These are phyloP conservation scores for Galeopterus variegatus DNA, from an alignment of 2,113 vertebrate species.

Conservation along the genomic window DNA sequence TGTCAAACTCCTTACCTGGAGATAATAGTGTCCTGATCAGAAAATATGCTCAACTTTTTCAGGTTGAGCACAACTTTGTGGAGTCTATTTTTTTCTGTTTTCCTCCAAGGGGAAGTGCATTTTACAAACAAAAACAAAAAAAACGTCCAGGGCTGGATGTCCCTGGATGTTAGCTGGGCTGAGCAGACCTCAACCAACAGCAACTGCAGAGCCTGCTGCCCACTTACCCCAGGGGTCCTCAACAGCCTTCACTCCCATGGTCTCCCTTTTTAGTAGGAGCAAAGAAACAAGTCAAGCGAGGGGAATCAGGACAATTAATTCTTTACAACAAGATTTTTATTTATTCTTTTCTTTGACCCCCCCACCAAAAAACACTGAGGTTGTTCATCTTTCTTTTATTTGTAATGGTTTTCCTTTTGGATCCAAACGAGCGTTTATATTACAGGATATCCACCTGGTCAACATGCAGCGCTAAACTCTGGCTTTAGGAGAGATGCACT, in stretches of 20 bases:
- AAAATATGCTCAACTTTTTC: background rate
- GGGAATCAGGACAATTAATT: conserved; percentile 7
- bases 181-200: background rate
- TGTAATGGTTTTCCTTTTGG: conserved; percentile 79
- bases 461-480: conserved; percentile 76
- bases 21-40: background rate
- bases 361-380: conserved; percentile 83
- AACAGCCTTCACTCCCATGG: fast-evolving
- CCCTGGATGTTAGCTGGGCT: background rate
- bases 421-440: conserved; percentile 85
- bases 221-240: background rate
- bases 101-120: background rate
- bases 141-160: background rate
- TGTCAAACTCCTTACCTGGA: background rate
- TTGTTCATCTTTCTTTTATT: conserved; percentile 84
- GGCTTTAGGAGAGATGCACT: conserved; percentile 70
- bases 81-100: background rate
- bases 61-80: background rate
- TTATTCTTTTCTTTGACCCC: conserved; percentile 85
- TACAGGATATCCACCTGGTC: conserved; percentile 82
- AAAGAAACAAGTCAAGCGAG: conserved; percentile 25
- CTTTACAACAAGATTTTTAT: conserved; percentile 91
- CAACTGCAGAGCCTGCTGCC: background rate
- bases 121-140: background rate
- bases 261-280: background rate